Conservation (phyloP, 2,888 invertebrate genomes). For the Ophonus ardosiacus region DNA sequence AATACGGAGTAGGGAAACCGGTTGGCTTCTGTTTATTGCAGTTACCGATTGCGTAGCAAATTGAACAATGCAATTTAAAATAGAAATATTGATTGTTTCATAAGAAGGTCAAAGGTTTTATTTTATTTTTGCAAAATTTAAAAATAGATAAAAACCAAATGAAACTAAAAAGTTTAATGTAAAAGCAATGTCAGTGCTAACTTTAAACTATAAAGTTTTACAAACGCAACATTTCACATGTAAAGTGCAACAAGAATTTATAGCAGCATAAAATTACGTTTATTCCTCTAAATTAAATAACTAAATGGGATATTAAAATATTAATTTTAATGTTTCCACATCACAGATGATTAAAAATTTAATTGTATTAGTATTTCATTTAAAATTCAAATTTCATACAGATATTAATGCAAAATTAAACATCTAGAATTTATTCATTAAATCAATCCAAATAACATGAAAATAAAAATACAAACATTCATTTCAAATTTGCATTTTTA, state of each 20-base stretch:
- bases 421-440: background rate
- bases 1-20: background rate
- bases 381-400: background rate
- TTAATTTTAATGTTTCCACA: slow-evolving; percentile 20
- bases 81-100: slow-evolving; percentile 11
- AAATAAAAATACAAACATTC: background rate
- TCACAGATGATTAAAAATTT: slow-evolving; percentile 6
- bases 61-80: slow-evolving; percentile 27
- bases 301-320: slow-evolving; percentile 24
- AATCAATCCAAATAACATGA: background rate
- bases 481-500: background rate
- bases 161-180: slow-evolving; percentile 14
- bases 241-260: background rate
- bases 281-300: slow-evolving; percentile 40
- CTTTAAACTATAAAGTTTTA: slow-evolving; percentile 11
- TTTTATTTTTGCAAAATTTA: slow-evolving; percentile 11
- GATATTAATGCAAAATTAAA: slow-evolving; percentile 10
- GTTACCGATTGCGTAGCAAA: background rate
- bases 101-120: slow-evolving; percentile 15
- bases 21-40: background rate
- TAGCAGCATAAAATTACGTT: slow-evolving; percentile 10
- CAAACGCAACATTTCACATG: background rate
- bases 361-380: slow-evolving; percentile 24
- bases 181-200: slow-evolving; percentile 10
- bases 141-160: background rate